Percentiles rank a stretch among this genome's conserved stretches.
These are phyloP conservation scores for Nilaparvata lugens DNA, from an alignment of 1,140 invertebrate genomes.

Conservation along the genomic window DNA sequence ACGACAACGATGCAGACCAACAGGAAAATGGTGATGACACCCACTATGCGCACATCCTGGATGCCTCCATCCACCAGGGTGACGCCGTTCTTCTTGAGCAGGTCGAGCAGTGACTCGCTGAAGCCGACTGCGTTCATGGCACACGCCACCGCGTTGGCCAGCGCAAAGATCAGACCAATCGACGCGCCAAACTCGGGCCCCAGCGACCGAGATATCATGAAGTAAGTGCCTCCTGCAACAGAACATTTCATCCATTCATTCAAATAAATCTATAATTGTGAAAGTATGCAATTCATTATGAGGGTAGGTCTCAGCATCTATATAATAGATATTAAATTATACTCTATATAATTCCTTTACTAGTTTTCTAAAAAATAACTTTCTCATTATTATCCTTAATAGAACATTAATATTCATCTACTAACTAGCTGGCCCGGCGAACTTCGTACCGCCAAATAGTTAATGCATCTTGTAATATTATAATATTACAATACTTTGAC, in stretches of 20 bases:
- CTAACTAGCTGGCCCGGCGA: too few species aligned
- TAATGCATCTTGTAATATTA: too few species aligned
- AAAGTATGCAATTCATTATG: too few species aligned
- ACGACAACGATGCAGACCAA: conserved; percentile 74
- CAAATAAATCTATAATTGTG: too few species aligned
- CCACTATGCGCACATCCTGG: conserved; percentile 51
- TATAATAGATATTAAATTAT: too few species aligned
- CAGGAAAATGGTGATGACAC: conserved; percentile 64
- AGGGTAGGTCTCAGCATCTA: background rate
- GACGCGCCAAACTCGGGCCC: conserved; percentile 95
- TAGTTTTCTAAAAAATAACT: too few species aligned
- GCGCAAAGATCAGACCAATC: conserved; percentile 74
- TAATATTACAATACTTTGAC: too few species aligned
- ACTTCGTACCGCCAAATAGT: too few species aligned
- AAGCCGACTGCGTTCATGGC: conserved; percentile 98
- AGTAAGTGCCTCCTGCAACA: conserved; percentile 85
- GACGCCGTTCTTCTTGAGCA: conserved; percentile 43
- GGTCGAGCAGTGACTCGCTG: conserved; percentile 76
- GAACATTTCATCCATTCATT: background rate
- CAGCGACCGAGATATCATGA: conserved; percentile 92
- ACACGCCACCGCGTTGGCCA: conserved; percentile 94
- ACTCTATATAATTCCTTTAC: too few species aligned
- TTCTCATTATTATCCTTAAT: too few species aligned
- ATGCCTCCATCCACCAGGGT: conserved; percentile 50
- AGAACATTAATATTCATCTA: too few species aligned